A percentile compares a stretch with the other conserved stretches of the same genome.
Evolutionary conservation across 2,113 vertebrate species (phyloP).

Genomic region (Monopterus albus): DNA sequence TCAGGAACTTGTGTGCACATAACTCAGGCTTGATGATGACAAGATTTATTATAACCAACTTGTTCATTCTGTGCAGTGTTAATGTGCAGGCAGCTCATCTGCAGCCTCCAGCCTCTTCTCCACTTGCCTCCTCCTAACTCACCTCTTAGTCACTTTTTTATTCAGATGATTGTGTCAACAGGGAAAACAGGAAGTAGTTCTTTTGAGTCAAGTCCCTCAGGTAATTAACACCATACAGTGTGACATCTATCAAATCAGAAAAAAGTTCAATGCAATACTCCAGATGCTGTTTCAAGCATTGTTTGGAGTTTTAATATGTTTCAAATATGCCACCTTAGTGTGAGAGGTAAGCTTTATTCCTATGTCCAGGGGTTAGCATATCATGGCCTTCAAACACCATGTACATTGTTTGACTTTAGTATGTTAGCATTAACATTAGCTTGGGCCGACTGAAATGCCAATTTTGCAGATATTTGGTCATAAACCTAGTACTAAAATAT

Average conservation of each 20-base stretch:
- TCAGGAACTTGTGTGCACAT: conserved; percentile 28
- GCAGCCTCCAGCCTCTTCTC: not conserved
- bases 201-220: conserved; percentile 72
- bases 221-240: conserved; percentile 53
- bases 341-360: too few species aligned
- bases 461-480: too few species aligned
- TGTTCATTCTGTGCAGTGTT: conserved; percentile 14
- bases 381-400: too few species aligned
- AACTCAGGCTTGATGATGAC: conserved; percentile 43
- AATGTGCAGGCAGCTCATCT: conserved; percentile 15
- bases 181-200: conserved; percentile 47
- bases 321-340: too few species aligned
- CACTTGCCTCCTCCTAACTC: conserved; percentile 22
- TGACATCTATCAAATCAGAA: conserved; percentile 21
- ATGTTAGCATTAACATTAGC: too few species aligned
- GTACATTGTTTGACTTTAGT: too few species aligned
- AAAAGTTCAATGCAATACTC: conserved; percentile 48
- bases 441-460: too few species aligned
- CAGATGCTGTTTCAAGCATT: too few species aligned
- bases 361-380: too few species aligned
- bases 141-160: conserved; percentile 16
- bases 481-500: too few species aligned
- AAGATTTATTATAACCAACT: not conserved
- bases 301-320: too few species aligned
- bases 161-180: conserved; percentile 24